phyloP scores from a whole-genome alignment of 2,888 invertebrate genomes.

The Idaea straminata region DNA sequence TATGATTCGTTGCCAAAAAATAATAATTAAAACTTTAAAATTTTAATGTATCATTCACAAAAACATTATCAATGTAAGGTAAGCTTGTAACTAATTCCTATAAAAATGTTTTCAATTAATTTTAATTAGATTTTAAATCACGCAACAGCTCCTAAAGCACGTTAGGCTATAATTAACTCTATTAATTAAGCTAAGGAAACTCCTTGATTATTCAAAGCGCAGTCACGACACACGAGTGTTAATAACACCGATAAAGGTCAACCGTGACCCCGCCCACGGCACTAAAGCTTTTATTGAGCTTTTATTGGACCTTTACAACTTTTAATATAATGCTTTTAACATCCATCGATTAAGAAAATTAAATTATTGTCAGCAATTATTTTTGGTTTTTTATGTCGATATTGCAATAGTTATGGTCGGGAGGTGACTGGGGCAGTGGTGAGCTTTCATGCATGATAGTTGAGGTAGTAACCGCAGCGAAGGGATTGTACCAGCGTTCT shows the following conservation, averaged over 20 bases:
- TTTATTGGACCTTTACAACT: slow-evolving; percentile 21
- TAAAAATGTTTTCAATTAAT: slow-evolving; percentile 30
- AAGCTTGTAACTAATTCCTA: background rate
- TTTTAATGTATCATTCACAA: too few species aligned
- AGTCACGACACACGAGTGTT: slow-evolving; percentile 52
- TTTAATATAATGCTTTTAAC: slow-evolving; percentile 18
- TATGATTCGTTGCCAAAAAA: too few species aligned
- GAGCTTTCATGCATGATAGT: too few species aligned
- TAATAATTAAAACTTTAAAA: too few species aligned
- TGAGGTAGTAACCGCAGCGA: too few species aligned
- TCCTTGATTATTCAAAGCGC: slow-evolving; percentile 50
- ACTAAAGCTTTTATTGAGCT: slow-evolving; percentile 23
- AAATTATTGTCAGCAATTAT: slow-evolving; percentile 6
- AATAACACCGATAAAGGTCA: slow-evolving; percentile 50
- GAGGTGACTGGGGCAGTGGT: too few species aligned
- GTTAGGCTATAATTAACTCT: slow-evolving; percentile 51
- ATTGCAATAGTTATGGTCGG: too few species aligned
- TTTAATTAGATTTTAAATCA: slow-evolving; percentile 37
- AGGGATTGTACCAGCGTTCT: too few species aligned
- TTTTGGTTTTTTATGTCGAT: too few species aligned
- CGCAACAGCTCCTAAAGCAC: slow-evolving; percentile 30
- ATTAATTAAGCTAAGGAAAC: slow-evolving; percentile 61
- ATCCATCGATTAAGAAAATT: slow-evolving; percentile 22
- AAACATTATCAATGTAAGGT: background rate
- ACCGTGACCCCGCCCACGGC: slow-evolving; percentile 39